A percentile compares a stretch with the other conserved stretches of the same genome.
These are phyloP conservation scores for Pachycephala philippinensis DNA, from an alignment of 2,113 vertebrate species.

Conservation along the genomic window DNA sequence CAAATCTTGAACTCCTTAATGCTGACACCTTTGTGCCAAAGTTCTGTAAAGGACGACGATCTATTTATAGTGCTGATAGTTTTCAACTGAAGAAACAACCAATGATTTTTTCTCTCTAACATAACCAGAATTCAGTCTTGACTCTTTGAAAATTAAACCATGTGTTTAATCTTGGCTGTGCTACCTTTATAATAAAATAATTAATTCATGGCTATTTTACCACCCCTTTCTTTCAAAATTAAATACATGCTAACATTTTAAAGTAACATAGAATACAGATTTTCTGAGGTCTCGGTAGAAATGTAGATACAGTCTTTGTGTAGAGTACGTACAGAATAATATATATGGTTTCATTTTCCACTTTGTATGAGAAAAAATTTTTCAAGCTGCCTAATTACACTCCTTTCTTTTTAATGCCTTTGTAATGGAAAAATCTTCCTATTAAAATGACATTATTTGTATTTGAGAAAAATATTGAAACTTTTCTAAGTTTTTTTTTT, in stretches of 20 bases:
- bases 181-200: not conserved
- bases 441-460: not conserved
- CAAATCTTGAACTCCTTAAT: not conserved
- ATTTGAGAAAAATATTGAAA: not conserved
- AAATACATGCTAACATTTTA: not conserved
- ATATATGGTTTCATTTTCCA: not conserved
- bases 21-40: not conserved
- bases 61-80: not conserved
- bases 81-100: not conserved
- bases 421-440: not conserved
- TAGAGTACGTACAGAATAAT: not conserved
- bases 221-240: not conserved
- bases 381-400: not conserved
- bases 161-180: not conserved
- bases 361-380: not conserved
- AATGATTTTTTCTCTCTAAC: not conserved
- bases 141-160: not conserved
- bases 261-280: not conserved
- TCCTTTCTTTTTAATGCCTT: not conserved
- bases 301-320: not conserved
- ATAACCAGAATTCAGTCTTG: not conserved
- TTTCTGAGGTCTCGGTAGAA: not conserved
- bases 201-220: not conserved
- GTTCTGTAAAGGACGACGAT: not conserved
- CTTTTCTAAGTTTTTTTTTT: not conserved